Evolutionary conservation across 2,888 invertebrate genomes (phyloP), one percentile per base, ranked within the genome.

Genomic region (Bellardia pandia): DNA sequence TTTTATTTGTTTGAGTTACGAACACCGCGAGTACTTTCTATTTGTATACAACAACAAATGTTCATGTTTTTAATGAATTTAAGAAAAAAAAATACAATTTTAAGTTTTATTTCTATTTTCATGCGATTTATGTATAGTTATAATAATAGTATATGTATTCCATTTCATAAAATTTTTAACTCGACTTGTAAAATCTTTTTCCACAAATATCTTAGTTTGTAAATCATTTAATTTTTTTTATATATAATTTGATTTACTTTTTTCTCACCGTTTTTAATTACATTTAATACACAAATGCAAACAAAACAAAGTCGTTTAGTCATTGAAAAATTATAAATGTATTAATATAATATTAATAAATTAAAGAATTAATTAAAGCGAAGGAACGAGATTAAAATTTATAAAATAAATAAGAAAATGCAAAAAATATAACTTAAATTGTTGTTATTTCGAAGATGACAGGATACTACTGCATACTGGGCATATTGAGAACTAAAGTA

Each of bases 251-350:
- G 37, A 48, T 64, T 69, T 75, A 62, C 51, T 72, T 78, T 66
- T 14, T 64, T 64, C 74, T 48, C 23, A 40, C 58, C 58, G 51
- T 68, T 82, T 48, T 68, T 64, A 16, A 23, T 56, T 62, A 86
- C 79, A 85, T 86, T 84, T 78, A 78, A 85, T 51, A 76, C 45
- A 87, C 45, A 87, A 81, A 45, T 81, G 62, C 80, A 84, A 81
- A 88, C 71, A 81, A 77, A 80, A 80, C 69, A 76, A 84, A 83
- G 85, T 88, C 88, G 85, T 88, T 89, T 89, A 89, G 89, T 89
- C 89, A 88, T 89, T 89, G 86, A 86, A 89, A 86, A 66, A 68
- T 87, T 85, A 87, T 85, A 88, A 88, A 87, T 89, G 88, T 88
- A 88, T 88, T 89, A 88, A 88, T 88, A 88, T 82, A 86, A 88